phyloP scores from a whole-genome alignment of 2,797 vertebrate species.

The Centroberyx gerrardi region DNA sequence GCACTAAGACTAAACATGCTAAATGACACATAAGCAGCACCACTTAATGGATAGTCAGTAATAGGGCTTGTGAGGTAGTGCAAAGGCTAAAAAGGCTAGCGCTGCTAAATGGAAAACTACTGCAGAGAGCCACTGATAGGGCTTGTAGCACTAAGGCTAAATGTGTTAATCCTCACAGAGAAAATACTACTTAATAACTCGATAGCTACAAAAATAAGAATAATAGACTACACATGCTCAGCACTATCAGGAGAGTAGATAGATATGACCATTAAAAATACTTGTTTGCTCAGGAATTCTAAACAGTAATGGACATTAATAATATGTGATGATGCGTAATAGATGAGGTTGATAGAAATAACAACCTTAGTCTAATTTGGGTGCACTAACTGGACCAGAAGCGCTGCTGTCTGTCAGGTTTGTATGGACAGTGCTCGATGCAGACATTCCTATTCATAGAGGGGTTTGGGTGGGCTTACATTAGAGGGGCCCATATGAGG shows the following conservation, averaged over 20 bases:
- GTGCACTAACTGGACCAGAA: background rate
- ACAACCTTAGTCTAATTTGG: background rate
- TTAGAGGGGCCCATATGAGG: background rate
- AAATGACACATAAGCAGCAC: slow-evolving; percentile 54
- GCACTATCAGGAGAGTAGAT: background rate
- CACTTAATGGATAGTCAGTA: slow-evolving; percentile 60
- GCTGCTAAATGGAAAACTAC: slow-evolving; percentile 4
- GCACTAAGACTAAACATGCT: slow-evolving; percentile 64
- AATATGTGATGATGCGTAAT: too few relatives aligned
- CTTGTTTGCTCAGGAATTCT: too few relatives aligned
- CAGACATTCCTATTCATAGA: background rate
- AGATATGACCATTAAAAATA: too few relatives aligned
- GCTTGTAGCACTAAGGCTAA: slow-evolving; percentile 24
- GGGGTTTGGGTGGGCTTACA: background rate
- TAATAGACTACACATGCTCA: slow-evolving; percentile 6
- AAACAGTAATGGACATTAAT: too few relatives aligned
- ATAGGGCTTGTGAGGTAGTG: slow-evolving; percentile 54
- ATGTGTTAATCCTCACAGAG: slow-evolving; percentile 28
- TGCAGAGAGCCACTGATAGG: slow-evolving; percentile 49
- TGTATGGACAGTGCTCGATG: background rate
- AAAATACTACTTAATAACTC: background rate
- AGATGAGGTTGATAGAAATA: background rate
- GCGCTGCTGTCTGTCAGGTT: background rate
- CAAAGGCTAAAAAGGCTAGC: slow-evolving; percentile 35
- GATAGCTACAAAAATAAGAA: background rate